Conservation (phyloP, 2,113 vertebrate genomes). For the Barnardius zonarius region DNA sequence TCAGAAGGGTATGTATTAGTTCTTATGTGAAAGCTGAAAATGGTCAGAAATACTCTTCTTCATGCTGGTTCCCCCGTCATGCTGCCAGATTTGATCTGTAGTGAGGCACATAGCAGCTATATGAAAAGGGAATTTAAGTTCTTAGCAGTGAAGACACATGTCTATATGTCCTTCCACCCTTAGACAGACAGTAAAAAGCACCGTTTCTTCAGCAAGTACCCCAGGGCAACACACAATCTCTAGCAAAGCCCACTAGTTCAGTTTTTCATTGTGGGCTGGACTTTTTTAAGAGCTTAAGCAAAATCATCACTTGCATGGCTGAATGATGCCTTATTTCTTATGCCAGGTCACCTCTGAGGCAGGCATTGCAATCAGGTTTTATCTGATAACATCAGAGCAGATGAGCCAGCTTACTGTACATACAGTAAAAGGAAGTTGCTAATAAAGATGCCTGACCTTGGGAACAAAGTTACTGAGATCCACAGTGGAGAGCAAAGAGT, state of each 20-base stretch:
- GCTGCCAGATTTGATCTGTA: neutral
- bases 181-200: neutral
- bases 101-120: neutral
- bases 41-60: neutral
- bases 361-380: neutral
- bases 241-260: neutral
- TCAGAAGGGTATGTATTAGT: rapidly evolving
- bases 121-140: neutral
- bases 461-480: neutral
- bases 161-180: rapidly evolving
- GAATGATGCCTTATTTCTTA: neutral
- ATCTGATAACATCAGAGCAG: neutral
- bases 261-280: neutral
- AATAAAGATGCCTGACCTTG: neutral
- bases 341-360: neutral
- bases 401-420: neutral
- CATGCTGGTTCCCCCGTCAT: neutral
- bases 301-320: neutral
- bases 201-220: neutral
- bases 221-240: neutral
- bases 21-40: neutral
- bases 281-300: neutral
- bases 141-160: rapidly evolving
- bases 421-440: neutral
- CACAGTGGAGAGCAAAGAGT: neutral